Conservation (phyloP, 2,113 vertebrate genomes). For the Melanerpes formicivorus region DNA sequence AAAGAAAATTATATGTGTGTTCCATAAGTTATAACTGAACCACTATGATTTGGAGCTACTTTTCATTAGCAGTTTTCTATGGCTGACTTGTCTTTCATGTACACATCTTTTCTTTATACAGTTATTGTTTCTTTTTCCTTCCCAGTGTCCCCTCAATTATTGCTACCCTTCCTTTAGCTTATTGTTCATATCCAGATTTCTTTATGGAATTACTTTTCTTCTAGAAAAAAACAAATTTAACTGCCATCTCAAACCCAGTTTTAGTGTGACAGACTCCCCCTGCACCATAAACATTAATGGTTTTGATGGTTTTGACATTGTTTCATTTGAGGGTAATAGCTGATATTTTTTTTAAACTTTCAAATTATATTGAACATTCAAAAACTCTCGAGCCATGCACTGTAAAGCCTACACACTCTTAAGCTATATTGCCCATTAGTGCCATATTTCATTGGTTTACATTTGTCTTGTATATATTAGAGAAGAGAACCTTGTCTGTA, state of each 20-base stretch:
- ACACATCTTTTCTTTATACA: neutral
- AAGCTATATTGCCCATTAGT: neutral
- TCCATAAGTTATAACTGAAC: neutral
- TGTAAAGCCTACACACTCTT: neutral
- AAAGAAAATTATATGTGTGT: neutral
- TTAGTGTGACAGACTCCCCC: neutral
- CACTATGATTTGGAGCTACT: neutral
- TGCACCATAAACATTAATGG: neutral
- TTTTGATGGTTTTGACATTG: neutral
- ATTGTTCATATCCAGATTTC: neutral
- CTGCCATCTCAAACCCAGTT: neutral
- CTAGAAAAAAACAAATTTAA: neutral
- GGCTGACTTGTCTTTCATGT: neutral
- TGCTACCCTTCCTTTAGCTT: neutral
- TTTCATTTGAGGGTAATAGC: neutral
- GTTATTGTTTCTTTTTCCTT: neutral
- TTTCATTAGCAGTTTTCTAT: neutral
- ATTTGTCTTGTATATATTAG: neutral
- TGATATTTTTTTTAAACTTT: neutral
- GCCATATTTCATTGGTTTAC: neutral
- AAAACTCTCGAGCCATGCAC: neutral
- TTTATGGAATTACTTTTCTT: neutral
- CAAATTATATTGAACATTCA: neutral
- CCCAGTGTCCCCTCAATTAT: neutral
- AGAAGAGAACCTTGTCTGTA: neutral